These are phyloP conservation scores for Pterophyllum scalare DNA, from an alignment of 2,113 vertebrate species.

Conservation along the genomic window DNA sequence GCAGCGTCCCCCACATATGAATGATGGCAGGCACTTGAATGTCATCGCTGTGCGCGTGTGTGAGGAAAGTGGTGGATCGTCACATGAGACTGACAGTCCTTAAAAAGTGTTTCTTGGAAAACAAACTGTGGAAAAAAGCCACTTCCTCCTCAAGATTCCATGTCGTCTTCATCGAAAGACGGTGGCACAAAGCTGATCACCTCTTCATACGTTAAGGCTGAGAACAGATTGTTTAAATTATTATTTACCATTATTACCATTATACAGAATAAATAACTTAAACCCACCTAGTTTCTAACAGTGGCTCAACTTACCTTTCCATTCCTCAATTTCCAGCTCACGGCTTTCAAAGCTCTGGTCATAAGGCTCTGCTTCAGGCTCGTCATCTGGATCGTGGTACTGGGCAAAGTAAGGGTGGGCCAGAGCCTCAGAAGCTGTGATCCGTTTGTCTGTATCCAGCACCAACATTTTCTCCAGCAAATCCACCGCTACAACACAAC, in stretches of 20 bases:
- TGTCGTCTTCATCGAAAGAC: slow-evolving; percentile 91
- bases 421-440: slow-evolving; percentile 93
- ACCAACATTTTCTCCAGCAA: slow-evolving; percentile 98
- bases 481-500: slow-evolving; percentile 87
- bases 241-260: neutral
- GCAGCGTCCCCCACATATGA: slow-evolving; percentile 73
- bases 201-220: slow-evolving; percentile 95
- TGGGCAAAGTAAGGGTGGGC: slow-evolving; percentile 94
- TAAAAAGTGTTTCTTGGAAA: slow-evolving; percentile 54
- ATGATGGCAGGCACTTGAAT: slow-evolving; percentile 92
- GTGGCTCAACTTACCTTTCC: slow-evolving; percentile 89
- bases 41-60: slow-evolving; percentile 77
- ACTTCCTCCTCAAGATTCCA: slow-evolving; percentile 90
- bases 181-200: slow-evolving; percentile 92
- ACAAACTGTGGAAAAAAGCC: slow-evolving; percentile 20
- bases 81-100: slow-evolving; percentile 57
- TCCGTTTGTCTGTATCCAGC: slow-evolving; percentile 95
- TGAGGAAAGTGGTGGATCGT: slow-evolving; percentile 53
- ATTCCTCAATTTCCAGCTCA: slow-evolving; percentile 96
- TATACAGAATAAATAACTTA: neutral
- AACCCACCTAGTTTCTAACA: neutral
- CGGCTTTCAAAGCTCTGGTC: slow-evolving; percentile 98
- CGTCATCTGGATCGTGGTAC: slow-evolving; percentile 97
- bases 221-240: neutral
- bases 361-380: slow-evolving; percentile 95